These are phyloP conservation scores for Hirudinaria manillensis DNA, from an alignment of 2,888 invertebrate species.

Conservation along the genomic window DNA sequence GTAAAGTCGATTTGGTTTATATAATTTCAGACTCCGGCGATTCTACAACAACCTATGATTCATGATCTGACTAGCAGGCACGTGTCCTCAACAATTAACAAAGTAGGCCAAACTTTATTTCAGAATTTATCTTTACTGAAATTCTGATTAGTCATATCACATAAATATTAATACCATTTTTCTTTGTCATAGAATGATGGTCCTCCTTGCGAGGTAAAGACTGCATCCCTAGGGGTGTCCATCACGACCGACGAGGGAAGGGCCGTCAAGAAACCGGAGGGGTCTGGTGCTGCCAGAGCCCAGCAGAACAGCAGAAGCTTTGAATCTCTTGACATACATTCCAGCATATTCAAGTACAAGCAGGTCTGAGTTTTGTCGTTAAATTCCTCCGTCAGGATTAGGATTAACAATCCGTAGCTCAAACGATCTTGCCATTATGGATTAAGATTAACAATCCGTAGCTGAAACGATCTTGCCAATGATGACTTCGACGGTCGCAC, in stretches of 20 bases:
- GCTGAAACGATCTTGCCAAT: neutral
- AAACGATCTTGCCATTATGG: neutral
- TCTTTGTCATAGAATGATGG: neutral
- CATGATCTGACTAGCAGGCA: neutral
- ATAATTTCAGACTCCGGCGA: neutral
- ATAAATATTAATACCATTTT: neutral
- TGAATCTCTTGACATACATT: constrained; percentile 21
- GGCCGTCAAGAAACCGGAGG: constrained; percentile 32
- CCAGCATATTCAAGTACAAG: constrained; percentile 22
- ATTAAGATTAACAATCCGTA: neutral
- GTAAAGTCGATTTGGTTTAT: neutral
- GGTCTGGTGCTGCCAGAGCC: neutral
- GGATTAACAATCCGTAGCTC: neutral
- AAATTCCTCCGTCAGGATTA: neutral
- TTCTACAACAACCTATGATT: constrained; percentile 4
- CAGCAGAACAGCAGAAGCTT: constrained; percentile 14
- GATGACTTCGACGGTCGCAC: neutral
- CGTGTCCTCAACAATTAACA: neutral
- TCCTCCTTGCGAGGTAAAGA: constrained; percentile 2
- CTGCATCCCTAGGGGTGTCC: neutral
- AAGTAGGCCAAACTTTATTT: neutral
- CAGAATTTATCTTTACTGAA: neutral
- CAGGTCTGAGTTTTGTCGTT: constrained; percentile 12
- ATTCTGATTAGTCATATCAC: neutral
- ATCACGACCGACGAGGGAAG: constrained; percentile 15